Evolutionary conservation across 2,888 invertebrate genomes (phyloP).

Genomic region (Brachypterus glaber): DNA sequence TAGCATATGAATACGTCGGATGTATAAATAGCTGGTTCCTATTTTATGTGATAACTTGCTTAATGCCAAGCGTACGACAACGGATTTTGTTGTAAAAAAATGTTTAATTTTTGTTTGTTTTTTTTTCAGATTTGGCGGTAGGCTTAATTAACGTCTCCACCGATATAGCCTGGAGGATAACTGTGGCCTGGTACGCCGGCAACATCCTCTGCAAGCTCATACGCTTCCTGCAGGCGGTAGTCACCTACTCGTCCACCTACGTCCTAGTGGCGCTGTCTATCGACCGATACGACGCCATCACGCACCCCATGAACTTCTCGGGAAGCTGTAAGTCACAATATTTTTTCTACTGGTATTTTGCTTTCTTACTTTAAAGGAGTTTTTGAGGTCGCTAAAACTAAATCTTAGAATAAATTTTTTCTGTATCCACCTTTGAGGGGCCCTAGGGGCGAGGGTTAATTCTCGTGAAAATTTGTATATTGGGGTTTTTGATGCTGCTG

Average conservation of each 20-base stretch:
- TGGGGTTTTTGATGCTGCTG: too few relatives aligned
- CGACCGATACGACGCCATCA: conserved; percentile 88
- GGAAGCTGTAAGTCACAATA: conserved; percentile 93
- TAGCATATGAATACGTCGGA: too few relatives aligned
- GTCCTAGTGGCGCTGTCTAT: conserved; percentile 86
- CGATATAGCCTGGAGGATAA: conserved; percentile 82
- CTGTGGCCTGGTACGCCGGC: conserved; percentile 82
- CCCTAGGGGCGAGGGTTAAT: too few relatives aligned
- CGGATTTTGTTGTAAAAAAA: neutral
- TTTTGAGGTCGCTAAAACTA: too few relatives aligned
- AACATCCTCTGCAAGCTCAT: conserved; percentile 81
- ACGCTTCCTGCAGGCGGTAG: conserved; percentile 75
- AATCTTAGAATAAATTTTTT: too few relatives aligned
- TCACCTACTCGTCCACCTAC: conserved; percentile 87
- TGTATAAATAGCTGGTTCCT: neutral
- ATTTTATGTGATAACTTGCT: conserved; percentile 2
- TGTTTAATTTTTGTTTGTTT: conserved; percentile 14
- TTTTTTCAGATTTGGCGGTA: conserved; percentile 71
- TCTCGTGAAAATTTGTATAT: too few relatives aligned
- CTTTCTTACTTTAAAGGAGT: too few relatives aligned
- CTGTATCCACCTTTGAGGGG: too few relatives aligned
- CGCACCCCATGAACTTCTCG: conserved; percentile 90
- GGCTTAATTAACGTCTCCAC: conserved; percentile 81
- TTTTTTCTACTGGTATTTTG: too few relatives aligned
- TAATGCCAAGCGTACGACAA: neutral